Conservation (phyloP, 2,797 vertebrate genomes). For the Linurgus olivaceus region DNA sequence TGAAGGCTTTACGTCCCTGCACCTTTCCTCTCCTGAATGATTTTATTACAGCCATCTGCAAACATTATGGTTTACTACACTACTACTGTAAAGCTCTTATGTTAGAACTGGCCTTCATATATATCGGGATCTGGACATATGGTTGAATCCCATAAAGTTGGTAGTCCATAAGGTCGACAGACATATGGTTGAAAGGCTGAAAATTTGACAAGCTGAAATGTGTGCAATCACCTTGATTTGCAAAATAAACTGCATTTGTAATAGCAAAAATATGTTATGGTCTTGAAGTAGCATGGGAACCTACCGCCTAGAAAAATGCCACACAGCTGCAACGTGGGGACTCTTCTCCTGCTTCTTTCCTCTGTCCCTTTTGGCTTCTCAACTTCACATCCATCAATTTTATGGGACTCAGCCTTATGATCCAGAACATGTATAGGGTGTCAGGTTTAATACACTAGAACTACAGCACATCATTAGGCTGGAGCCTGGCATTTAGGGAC, state of each 20-base stretch:
- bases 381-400: constrained; percentile 36
- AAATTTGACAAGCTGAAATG: constrained; percentile 71
- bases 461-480: not conserved
- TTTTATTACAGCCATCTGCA: constrained; percentile 78
- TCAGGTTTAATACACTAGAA: not conserved
- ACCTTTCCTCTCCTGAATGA: constrained; percentile 76
- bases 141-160: constrained; percentile 69
- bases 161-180: constrained; percentile 67
- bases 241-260: constrained; percentile 62
- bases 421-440: not conserved
- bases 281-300: constrained; percentile 44
- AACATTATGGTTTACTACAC: constrained; percentile 76
- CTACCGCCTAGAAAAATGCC: constrained; percentile 29
- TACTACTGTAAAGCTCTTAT: constrained; percentile 75
- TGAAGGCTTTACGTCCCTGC: constrained; percentile 68
- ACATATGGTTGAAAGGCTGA: constrained; percentile 69
- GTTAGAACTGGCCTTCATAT: constrained; percentile 72
- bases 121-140: constrained; percentile 68
- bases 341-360: not conserved
- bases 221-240: constrained; percentile 64
- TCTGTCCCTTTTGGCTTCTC: not conserved
- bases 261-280: constrained; percentile 57
- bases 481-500: not conserved
- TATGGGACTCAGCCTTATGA: constrained; percentile 34
- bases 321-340: not conserved